Evolutionary conservation across 2,797 vertebrate genomes (phyloP).

Genomic region (Xyrichtys novacula): DNA sequence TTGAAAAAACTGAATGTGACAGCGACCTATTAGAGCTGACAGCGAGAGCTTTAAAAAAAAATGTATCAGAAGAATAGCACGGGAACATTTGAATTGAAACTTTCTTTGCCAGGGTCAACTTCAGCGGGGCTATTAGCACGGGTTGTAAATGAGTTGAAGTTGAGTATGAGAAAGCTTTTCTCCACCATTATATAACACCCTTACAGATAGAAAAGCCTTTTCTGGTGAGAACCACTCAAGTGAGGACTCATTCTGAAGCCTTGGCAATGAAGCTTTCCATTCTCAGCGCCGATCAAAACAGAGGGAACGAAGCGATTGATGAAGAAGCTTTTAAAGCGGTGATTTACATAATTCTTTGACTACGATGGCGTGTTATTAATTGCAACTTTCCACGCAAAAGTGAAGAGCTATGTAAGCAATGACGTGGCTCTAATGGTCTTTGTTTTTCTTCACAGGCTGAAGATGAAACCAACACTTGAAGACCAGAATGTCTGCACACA

Average conservation of each 20-base stretch:
- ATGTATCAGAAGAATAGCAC: constrained; percentile 8
- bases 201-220: constrained; percentile 37
- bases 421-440: constrained; percentile 46
- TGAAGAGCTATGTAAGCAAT: constrained; percentile 7
- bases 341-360: constrained; percentile 28
- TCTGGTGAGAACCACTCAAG: constrained; percentile 38
- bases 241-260: constrained; percentile 47
- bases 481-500: constrained; percentile 71
- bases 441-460: constrained; percentile 60
- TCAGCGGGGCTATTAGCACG: constrained; percentile 15
- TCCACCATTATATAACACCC: constrained; percentile 56
- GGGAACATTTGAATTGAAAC: constrained; percentile 26
- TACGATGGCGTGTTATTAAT: constrained; percentile 29
- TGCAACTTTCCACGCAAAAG: constrained; percentile 52
- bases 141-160: constrained; percentile 19
- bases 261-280: constrained; percentile 46
- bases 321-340: constrained; percentile 24
- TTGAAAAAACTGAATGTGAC: constrained; percentile 57
- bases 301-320: constrained; percentile 13
- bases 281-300: constrained; percentile 20
- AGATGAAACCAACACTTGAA: constrained; percentile 42
- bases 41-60: constrained; percentile 17
- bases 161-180: constrained; percentile 34
- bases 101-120: constrained; percentile 6
- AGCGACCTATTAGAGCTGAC: constrained; percentile 37